Conservation (phyloP, 2,113 vertebrate species). For the Glareola pratincola region DNA sequence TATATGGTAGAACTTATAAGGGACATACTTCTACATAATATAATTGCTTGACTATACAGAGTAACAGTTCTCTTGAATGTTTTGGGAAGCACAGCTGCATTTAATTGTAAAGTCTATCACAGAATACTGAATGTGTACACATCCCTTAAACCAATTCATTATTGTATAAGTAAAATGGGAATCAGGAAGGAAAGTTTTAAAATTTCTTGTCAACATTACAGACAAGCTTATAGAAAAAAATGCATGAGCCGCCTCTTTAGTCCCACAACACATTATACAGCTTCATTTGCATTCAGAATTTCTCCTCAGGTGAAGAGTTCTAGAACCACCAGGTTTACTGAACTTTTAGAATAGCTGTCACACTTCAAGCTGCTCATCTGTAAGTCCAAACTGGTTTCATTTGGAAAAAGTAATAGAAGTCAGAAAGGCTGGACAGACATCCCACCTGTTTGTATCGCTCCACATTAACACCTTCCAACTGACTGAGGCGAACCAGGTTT, state of each 20-base stretch:
- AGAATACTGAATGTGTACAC: not conserved
- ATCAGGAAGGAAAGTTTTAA: not conserved
- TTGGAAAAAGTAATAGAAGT: not conserved
- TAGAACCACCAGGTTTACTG: not conserved
- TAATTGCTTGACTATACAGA: not conserved
- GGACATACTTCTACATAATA: not conserved
- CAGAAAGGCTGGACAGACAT: not conserved
- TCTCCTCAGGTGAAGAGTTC: not conserved
- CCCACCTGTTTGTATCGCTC: constrained; percentile 95
- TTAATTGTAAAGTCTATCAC: not conserved
- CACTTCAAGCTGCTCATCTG: not conserved
- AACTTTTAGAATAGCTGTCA: not conserved
- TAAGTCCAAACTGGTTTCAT: not conserved
- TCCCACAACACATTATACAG: not conserved
- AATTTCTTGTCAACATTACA: not conserved
- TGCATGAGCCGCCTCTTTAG: fast-evolving
- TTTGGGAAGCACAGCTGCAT: not conserved
- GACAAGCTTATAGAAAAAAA: not conserved
- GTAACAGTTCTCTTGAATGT: not conserved
- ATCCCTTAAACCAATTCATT: not conserved
- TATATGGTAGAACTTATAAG: not conserved
- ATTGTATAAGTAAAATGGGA: not conserved
- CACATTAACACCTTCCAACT: constrained; percentile 96
- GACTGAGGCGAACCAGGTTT: constrained; percentile 96
- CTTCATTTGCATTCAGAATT: not conserved